Base-by-base conservation (phyloP, 2,797 vertebrate species). In the Thripadectes ignobilis region DNA sequence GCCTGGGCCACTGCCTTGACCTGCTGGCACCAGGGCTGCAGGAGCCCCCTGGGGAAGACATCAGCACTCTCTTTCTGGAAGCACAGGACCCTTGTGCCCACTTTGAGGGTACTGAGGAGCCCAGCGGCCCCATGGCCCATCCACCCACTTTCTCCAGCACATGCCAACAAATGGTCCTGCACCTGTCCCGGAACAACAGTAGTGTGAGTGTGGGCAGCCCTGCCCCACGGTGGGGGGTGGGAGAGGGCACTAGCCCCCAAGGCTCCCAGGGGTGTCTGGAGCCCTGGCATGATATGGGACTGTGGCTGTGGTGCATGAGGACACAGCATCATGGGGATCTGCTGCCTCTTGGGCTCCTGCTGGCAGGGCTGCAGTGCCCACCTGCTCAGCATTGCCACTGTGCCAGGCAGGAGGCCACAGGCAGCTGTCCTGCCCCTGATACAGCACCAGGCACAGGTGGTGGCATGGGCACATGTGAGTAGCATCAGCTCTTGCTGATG, bases 81-180 rank as follows among this genome's bases (percentile, higher is more conserved):
- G 94, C 97, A 4, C 93, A 97, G n/a, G 97, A 98, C 54, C 97
- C 97, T 5, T 97, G 97, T 27, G n/a, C 97, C 74, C 93, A 97
- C 65, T 97, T 98, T 66, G 94, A 94, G 95, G 98, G 97, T 10
- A 95, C 95, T 0, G 97, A 98, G 94, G 97, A 97, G 80, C 57
- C 83, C 27, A 6, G 78, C 27, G 88, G 96, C 59, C 97, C 97
- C 0, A 95, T 98, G 84, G 98, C 98, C 85, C 98, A 99, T 85
- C 98, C 98, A 0, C 98, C 98, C 4, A 96, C 98, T 81, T 99
- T 99, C 94, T 97, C 98, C 74, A 98, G 97, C 75, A 97, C 84
- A 7, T 97, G 97, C 62, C 98, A 98, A 54, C 97, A 97, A 29
- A 99, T 98, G 15, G 97, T 97, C 38, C 93, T 94, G 10, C 92